Evolutionary conservation across 1,140 invertebrate genomes (phyloP).

Genomic region (Lanistes nyassanus): DNA sequence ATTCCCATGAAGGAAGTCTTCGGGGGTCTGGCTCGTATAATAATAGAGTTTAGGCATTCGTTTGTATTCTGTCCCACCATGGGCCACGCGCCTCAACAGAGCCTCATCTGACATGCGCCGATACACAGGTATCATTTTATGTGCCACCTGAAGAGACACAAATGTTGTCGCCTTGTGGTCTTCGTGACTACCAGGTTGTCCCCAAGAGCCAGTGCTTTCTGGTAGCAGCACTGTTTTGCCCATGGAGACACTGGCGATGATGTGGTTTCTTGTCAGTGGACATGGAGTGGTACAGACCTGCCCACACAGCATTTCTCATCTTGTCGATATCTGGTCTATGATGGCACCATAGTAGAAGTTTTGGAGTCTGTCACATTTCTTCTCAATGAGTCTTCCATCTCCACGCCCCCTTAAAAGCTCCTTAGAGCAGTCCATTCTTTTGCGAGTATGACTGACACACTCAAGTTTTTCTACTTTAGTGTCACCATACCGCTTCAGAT

Average conservation of each 20-base stretch:
- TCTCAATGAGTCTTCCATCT: background rate
- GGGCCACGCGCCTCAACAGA: no score
- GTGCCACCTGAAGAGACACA: no score
- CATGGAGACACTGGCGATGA: no score
- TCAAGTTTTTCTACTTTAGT: constrained; percentile 1
- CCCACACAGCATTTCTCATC: background rate
- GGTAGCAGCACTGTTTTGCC: no score
- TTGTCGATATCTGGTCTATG: background rate
- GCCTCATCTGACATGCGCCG: no score
- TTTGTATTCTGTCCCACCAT: no score
- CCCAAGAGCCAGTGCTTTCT: no score
- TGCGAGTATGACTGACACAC: constrained; percentile 5
- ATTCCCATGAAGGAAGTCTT: constrained; percentile 13
- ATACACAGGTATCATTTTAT: no score
- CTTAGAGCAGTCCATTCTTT: background rate
- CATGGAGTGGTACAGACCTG: background rate
- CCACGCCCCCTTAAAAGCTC: background rate
- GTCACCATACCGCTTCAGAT: background rate
- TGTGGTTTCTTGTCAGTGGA: no score
- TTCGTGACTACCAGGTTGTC: no score
- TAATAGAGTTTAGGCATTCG: no score
- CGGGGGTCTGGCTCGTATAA: background rate
- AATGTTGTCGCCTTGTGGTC: no score
- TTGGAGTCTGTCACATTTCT: background rate
- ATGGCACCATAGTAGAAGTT: background rate